Evolutionary conservation across 2,888 invertebrate genomes (phyloP).

Genomic region (Dendrolimus houi): DNA sequence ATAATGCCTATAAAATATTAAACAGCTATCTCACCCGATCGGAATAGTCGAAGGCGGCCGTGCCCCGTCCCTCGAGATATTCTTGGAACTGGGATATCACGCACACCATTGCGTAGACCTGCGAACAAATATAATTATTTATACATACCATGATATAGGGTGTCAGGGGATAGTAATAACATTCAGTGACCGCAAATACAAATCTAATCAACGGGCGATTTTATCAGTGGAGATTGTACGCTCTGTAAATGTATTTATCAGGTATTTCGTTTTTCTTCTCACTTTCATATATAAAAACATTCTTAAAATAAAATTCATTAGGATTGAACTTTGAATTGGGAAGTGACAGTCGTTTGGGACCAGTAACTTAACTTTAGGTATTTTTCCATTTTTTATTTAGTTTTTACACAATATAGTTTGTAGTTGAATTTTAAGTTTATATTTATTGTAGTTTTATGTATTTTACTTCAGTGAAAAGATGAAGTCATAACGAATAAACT

Average conservation of each 20-base stretch:
- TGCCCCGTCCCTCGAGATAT: constrained; percentile 83
- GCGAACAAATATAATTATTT: constrained; percentile 15
- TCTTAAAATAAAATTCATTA: no score
- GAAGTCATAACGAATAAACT: no score
- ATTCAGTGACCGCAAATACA: background rate
- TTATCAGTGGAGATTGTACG: background rate
- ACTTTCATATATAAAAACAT: no score
- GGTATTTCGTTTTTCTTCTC: background rate
- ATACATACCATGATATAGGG: background rate
- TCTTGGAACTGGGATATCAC: constrained; percentile 93
- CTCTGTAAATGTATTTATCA: background rate
- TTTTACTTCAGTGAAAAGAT: no score
- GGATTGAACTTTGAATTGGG: no score
- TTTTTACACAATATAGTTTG: no score
- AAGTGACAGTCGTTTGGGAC: no score
- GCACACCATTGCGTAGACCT: constrained; percentile 89
- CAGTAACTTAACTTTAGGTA: no score
- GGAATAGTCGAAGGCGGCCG: constrained; percentile 78
- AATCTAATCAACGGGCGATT: background rate
- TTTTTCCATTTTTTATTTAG: no score
- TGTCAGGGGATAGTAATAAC: background rate
- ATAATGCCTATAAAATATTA: background rate
- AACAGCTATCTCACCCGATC: constrained; percentile 55
- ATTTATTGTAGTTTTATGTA: no score
- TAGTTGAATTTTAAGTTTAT: no score